Percentiles rank a stretch among this genome's conserved stretches.
Evolutionary conservation across 2,888 invertebrate genomes (phyloP).

Genomic region (Teleiodes luculella): DNA sequence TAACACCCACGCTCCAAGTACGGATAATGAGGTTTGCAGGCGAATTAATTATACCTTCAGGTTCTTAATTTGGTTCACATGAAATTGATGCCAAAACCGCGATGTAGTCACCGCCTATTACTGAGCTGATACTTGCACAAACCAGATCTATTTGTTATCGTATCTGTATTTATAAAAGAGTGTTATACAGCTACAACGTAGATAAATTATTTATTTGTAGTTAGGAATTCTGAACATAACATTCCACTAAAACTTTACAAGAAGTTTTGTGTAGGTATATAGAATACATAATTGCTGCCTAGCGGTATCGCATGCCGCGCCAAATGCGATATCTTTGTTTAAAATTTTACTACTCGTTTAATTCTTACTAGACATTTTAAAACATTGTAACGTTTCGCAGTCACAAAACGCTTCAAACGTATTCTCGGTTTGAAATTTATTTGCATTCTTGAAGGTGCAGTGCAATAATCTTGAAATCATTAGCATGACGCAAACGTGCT

Average conservation of each 20-base stretch:
- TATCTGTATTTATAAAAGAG: too few relatives aligned
- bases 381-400: constrained; percentile 1
- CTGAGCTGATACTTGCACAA: background rate
- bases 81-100: background rate
- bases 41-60: constrained; percentile 12
- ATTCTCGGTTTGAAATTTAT: constrained; percentile 2
- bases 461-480: constrained; percentile 40
- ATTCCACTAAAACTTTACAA: too few relatives aligned
- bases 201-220: too few relatives aligned
- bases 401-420: constrained; percentile 2
- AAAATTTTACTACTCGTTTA: background rate
- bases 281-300: too few relatives aligned
- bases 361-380: background rate
- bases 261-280: too few relatives aligned
- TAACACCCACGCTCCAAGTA: constrained; percentile 26
- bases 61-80: constrained; percentile 2
- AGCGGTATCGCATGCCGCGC: background rate
- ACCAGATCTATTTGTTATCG: background rate
- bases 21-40: constrained; percentile 14
- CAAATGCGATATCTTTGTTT: background rate
- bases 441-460: constrained; percentile 8
- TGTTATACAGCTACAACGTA: too few relatives aligned
- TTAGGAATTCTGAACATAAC: too few relatives aligned
- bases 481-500: constrained; percentile 37
- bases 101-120: too few relatives aligned